Base-by-base conservation (phyloP, 2,888 invertebrate species). In the Galerucella calmariensis region DNA sequence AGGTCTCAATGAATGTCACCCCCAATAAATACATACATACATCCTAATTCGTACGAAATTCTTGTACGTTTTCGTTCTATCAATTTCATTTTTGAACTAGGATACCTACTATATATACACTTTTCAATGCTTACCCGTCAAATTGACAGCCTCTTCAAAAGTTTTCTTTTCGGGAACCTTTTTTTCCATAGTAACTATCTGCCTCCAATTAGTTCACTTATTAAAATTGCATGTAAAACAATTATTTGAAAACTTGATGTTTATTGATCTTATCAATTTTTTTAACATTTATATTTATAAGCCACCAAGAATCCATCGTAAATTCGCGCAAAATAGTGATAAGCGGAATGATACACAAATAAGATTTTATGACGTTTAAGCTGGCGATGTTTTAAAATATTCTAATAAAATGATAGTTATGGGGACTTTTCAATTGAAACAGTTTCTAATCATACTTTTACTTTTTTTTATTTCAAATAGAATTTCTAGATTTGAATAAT, bases 81-180 rank as follows among this genome's bases (percentile, higher is more conserved):
- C n/a, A 51, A n/a, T 48, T 66, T 20, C n/a, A 46, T 48, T 20
- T 44, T 24, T 27, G 46, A 27, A 27, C 4, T 35, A 0, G 6
- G 35, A 35, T 27, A 27, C 27, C 27, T 27, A 35, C 35, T 35
- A 35, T 35, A 35, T 35, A 35, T 35, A 27, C 4, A 35, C 35
- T 35, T 6, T 35, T 35, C 35, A 35, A 14, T 16, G 11, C 78
- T 71, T 75, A 84, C 84, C 84, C 63, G 83, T 82, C 75, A 82
- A 62, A 12, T 80, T 70, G 24, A 85, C 71, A 27, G 85, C 85
- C 74, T 84, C 84, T 75, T 84, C 84, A 69, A 83, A 85, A 46
- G 73, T 71, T 75, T 77, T 81, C 24, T 72, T 69, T 69, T 65
- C 78, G 75, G 77, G 27, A 48, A 58, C 69, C 14, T 12, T 63